Conservation (phyloP, 2,888 invertebrate genomes). For the Melanargia galathea region DNA sequence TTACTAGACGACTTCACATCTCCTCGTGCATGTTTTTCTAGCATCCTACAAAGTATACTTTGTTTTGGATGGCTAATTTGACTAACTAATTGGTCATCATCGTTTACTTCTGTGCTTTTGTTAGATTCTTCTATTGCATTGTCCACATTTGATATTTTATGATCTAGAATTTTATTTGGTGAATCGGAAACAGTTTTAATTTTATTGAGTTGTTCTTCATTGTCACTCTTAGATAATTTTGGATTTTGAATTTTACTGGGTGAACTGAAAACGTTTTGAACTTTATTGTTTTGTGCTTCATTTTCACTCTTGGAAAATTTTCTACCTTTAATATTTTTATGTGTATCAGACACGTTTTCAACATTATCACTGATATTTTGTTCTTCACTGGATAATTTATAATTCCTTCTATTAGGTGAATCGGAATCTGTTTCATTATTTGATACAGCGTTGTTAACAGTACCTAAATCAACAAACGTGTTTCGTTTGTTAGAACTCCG, state of each 20-base stretch:
- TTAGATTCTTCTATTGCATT: slow-evolving; percentile 16
- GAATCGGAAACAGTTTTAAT: not conserved
- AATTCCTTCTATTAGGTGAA: not conserved
- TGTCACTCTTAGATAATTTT: slow-evolving; percentile 1
- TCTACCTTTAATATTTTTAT: not conserved
- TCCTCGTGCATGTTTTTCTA: slow-evolving; percentile 58
- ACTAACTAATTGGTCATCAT: slow-evolving; percentile 9
- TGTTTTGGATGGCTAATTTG: slow-evolving; percentile 41
- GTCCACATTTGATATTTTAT: not conserved
- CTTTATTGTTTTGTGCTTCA: slow-evolving; percentile 12
- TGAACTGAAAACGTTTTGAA: not conserved
- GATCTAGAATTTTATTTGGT: not conserved
- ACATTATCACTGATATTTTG: not conserved
- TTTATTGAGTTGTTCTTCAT: not conserved
- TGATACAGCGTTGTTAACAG: not conserved
- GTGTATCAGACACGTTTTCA: not conserved
- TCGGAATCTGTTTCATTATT: not conserved
- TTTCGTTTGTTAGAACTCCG: slow-evolving; percentile 48
- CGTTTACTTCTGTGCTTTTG: slow-evolving; percentile 6
- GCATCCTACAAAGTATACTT: slow-evolving; percentile 60
- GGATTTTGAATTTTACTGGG: not conserved
- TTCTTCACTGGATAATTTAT: not conserved
- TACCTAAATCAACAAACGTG: slow-evolving; percentile 13
- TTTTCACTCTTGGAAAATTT: slow-evolving; percentile 5
- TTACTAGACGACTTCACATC: slow-evolving; percentile 46